These are phyloP conservation scores for Sminthopsis crassicaudata DNA, from an alignment of 2,113 vertebrate genomes.

Conservation along the genomic window DNA sequence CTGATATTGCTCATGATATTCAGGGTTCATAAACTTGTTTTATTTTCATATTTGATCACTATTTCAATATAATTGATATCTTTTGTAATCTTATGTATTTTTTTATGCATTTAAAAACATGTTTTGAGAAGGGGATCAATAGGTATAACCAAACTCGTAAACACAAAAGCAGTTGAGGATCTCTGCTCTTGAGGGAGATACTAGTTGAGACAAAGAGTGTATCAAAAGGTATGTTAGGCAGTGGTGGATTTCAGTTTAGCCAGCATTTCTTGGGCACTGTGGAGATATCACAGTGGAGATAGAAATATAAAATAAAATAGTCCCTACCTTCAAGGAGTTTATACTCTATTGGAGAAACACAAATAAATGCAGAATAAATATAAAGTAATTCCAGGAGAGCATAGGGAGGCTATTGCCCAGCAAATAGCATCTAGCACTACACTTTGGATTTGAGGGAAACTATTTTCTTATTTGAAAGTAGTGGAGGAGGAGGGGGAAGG, in stretches of 20 bases:
- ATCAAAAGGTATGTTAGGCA: not conserved
- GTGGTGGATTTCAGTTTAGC: not conserved
- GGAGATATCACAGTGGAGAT: not conserved
- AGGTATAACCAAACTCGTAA: not conserved
- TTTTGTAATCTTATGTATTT: not conserved
- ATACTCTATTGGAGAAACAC: not conserved
- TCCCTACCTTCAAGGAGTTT: not conserved
- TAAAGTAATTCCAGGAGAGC: not conserved
- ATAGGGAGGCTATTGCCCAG: not conserved
- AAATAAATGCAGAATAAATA: not conserved
- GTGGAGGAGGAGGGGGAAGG: too few species aligned
- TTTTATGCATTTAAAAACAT: not conserved
- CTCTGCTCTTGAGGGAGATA: not conserved
- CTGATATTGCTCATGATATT: not conserved
- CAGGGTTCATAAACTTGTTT: not conserved
- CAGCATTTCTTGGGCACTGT: not conserved
- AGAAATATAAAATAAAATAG: not conserved
- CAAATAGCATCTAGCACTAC: not conserved
- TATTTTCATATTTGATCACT: not conserved
- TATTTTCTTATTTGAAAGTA: not conserved
- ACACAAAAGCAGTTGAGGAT: not conserved
- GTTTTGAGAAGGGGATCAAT: not conserved
- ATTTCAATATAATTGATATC: not conserved
- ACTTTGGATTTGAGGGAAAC: not conserved
- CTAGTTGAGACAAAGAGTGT: not conserved